phyloP scores from a whole-genome alignment of 2,797 vertebrate genomes.

The Lerista edwardsae region DNA sequence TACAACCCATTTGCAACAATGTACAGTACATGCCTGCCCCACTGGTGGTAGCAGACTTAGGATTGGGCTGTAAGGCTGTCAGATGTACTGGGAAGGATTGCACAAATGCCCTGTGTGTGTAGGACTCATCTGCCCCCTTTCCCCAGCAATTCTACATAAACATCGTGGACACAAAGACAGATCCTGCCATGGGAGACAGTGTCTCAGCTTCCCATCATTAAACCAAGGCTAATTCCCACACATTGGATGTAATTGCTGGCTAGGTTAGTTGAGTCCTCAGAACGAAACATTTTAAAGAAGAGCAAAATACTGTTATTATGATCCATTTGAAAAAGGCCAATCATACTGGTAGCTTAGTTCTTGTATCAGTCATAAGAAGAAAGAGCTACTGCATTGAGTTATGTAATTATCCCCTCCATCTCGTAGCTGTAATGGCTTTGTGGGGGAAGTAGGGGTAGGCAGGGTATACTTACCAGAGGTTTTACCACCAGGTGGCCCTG shows the following conservation, averaged over 20 bases:
- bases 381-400: background rate
- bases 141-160: constrained; percentile 4
- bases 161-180: background rate
- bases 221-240: constrained; percentile 9
- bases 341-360: background rate
- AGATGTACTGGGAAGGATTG: background rate
- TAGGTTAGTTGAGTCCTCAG: constrained; percentile 22
- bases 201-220: background rate
- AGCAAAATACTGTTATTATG: constrained; percentile 24
- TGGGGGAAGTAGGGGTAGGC: background rate
- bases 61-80: accelerated
- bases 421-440: constrained; percentile 7
- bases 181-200: background rate
- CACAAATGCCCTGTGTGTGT: background rate
- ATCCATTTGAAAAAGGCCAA: constrained; percentile 19
- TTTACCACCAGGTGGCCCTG: background rate
- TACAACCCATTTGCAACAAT: no score
- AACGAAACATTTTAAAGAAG: constrained; percentile 4
- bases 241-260: background rate
- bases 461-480: no score
- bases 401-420: background rate
- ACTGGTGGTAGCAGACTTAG: no score
- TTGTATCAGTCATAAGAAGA: constrained; percentile 19
- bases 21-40: no score
- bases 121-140: background rate